Conservation (phyloP, 2,888 invertebrate genomes). For the Ophion costatus region DNA sequence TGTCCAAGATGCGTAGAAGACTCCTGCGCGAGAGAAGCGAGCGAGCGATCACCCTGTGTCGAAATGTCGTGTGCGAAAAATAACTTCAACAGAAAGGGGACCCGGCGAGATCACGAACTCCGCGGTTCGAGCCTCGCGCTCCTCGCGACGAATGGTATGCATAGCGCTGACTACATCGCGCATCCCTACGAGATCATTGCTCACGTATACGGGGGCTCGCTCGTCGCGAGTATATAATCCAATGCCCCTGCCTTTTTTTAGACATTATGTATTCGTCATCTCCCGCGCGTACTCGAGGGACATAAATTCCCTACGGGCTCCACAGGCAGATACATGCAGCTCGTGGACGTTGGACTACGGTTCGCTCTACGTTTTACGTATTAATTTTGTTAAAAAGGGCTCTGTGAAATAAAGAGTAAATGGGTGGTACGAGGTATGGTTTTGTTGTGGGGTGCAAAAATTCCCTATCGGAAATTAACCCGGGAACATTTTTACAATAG, state of each 20-base stretch:
- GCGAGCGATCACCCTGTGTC: not conserved
- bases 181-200: conserved; percentile 20
- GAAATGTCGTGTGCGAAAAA: not conserved
- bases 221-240: conserved; percentile 4
- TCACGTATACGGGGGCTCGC: conserved; percentile 1
- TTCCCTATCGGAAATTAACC: no score
- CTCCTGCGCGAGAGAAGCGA: not conserved
- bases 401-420: no score
- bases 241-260: conserved; percentile 20
- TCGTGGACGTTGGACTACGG: no score
- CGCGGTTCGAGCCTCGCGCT: conserved; percentile 2
- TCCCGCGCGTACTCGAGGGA: not conserved
- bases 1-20: no score
- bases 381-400: no score
- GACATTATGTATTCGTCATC: conserved; percentile 1
- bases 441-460: no score
- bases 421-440: no score
- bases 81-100: conserved; percentile 1
- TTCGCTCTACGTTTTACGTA: no score
- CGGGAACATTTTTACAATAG: no score
- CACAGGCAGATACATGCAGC: no score
- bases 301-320: not conserved
- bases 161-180: conserved; percentile 1
- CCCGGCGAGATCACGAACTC: conserved; percentile 7
- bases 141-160: not conserved